phyloP scores from a whole-genome alignment of 2,113 vertebrate genomes.

The Spermophilus dauricus region DNA sequence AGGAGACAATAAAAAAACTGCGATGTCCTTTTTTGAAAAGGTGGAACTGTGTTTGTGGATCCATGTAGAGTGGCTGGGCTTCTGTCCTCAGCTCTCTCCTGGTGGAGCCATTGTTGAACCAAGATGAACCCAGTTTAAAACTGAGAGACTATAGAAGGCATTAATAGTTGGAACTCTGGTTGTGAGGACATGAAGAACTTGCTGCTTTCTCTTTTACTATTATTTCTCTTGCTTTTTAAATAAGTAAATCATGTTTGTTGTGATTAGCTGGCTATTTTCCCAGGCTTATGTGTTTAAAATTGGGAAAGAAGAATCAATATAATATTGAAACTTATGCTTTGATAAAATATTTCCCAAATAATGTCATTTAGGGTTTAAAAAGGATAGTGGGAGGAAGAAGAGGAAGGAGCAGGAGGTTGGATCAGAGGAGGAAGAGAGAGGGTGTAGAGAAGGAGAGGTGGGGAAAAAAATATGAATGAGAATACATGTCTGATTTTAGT shows the following conservation, averaged over 20 bases:
- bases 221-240: constrained; percentile 50
- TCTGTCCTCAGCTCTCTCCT: not conserved
- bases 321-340: constrained; percentile 41
- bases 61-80: not conserved
- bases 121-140: constrained; percentile 15
- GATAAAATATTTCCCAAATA: constrained; percentile 53
- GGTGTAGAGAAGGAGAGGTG: too few relatives aligned
- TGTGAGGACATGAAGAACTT: constrained; percentile 4
- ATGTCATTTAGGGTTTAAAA: constrained; percentile 58
- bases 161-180: constrained; percentile 26
- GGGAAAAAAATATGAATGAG: not conserved
- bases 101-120: not conserved
- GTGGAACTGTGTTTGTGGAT: not conserved
- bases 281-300: constrained; percentile 58
- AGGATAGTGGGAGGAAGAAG: not conserved
- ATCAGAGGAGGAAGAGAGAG: not conserved
- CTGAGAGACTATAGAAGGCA: not conserved
- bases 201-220: constrained; percentile 17
- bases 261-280: constrained; percentile 50
- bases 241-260: constrained; percentile 56
- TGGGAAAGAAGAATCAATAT: constrained; percentile 36
- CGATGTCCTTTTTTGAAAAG: constrained; percentile 5
- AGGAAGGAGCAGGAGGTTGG: not conserved
- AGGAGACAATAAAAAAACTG: constrained; percentile 28
- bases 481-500: constrained; percentile 9